Conservation (phyloP, 2,888 invertebrate species). For the Drosophila nr. fundita region DNA sequence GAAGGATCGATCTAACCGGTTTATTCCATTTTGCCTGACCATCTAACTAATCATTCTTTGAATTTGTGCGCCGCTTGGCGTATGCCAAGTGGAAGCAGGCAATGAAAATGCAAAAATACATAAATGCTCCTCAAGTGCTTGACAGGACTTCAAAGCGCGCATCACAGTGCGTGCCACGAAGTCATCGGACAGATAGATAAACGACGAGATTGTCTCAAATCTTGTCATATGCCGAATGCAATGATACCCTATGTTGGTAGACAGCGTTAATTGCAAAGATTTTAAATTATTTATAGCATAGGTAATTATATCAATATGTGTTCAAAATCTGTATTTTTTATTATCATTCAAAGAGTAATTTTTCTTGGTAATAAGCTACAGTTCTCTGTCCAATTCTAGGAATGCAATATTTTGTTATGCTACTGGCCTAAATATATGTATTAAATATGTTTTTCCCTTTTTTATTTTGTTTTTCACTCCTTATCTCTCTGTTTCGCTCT, state of each 20-base stretch:
- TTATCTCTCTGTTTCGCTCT: too few species aligned
- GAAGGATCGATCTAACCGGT: slow-evolving; percentile 72
- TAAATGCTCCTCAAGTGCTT: slow-evolving; percentile 82
- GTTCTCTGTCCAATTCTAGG: neutral
- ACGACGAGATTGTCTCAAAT: slow-evolving; percentile 16
- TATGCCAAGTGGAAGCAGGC: slow-evolving; percentile 46
- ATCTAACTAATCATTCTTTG: slow-evolving; percentile 79
- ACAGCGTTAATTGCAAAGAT: neutral
- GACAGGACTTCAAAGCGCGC: slow-evolving; percentile 80
- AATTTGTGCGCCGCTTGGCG: slow-evolving; percentile 51
- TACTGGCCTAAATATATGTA: neutral
- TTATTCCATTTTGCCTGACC: slow-evolving; percentile 76
- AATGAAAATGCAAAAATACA: slow-evolving; percentile 80
- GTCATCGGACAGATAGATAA: slow-evolving; percentile 51
- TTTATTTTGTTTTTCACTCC: too few species aligned
- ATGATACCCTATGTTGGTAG: slow-evolving; percentile 24
- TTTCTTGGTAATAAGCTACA: neutral
- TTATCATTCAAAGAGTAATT: neutral
- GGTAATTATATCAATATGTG: neutral
- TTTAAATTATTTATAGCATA: neutral
- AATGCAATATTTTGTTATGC: neutral
- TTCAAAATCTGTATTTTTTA: neutral
- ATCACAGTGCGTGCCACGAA: slow-evolving; percentile 76
- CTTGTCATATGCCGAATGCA: neutral
- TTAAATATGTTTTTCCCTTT: neutral